phyloP scores from a whole-genome alignment of 1,140 invertebrate genomes.

The Ostrea edulis region DNA sequence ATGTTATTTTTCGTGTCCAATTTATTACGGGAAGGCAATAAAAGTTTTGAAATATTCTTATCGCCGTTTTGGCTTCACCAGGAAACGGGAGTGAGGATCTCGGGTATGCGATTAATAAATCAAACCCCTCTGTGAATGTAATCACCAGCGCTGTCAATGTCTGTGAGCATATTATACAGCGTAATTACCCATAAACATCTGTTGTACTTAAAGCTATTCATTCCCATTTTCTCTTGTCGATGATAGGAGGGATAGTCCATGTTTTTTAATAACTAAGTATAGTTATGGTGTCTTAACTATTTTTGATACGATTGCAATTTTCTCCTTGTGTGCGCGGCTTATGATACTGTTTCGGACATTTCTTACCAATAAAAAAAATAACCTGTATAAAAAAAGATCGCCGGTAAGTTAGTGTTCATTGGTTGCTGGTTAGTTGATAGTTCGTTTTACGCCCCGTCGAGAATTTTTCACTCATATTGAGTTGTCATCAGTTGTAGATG shows the following conservation, averaged over 20 bases:
- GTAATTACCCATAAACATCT: conserved; percentile 35
- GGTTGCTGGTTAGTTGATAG: too few species aligned
- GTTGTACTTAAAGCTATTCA: neutral
- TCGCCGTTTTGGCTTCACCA: conserved; percentile 32
- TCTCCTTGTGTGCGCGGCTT: too few species aligned
- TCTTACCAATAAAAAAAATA: too few species aligned
- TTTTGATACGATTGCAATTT: too few species aligned
- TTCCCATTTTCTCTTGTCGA: neutral
- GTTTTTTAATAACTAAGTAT: too few species aligned
- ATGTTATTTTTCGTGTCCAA: conserved; percentile 35
- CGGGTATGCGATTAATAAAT: conserved; percentile 31
- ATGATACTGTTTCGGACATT: too few species aligned
- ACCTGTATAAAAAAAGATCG: too few species aligned
- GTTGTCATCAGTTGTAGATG: too few species aligned
- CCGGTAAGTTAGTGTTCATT: too few species aligned
- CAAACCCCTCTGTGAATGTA: neutral
- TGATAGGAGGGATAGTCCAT: neutral
- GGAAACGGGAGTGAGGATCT: neutral
- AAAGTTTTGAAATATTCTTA: conserved; percentile 37
- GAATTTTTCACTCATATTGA: too few species aligned
- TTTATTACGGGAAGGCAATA: conserved; percentile 26
- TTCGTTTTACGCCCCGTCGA: too few species aligned
- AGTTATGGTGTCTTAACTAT: too few species aligned
- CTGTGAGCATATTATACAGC: conserved; percentile 15
- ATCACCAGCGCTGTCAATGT: neutral